Evolutionary conservation across 1,140 invertebrate genomes (phyloP).

Genomic region (Drosophila arawakana): DNA sequence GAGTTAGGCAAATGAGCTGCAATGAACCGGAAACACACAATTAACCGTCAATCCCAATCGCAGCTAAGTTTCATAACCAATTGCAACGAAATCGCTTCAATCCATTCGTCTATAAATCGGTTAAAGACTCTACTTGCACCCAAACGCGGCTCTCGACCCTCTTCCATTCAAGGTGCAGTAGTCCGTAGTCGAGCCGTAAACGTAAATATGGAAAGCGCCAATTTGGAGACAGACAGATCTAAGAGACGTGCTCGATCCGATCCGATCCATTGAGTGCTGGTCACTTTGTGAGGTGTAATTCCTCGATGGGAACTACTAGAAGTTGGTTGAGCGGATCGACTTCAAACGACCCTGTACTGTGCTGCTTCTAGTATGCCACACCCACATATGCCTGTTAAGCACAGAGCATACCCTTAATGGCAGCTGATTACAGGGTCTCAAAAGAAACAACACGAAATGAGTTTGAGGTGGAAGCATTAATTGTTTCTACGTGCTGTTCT

Average conservation of each 20-base stretch:
- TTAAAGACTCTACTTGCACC: conserved; percentile 17
- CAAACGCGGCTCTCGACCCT: not conserved
- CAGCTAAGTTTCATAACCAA: conserved; percentile 65
- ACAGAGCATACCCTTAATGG: no score
- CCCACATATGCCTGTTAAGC: no score
- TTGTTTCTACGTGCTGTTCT: conserved; percentile 74
- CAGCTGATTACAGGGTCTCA: not conserved
- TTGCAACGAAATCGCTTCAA: conserved; percentile 53
- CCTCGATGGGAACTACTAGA: conserved; percentile 51
- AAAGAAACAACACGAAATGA: not conserved
- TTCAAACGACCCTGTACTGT: no score
- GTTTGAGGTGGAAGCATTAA: conserved; percentile 53
- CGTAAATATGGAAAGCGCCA: conserved; percentile 71
- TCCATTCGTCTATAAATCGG: conserved; percentile 33
- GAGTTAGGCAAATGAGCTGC: conserved; percentile 67
- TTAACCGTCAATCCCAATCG: conserved; percentile 49
- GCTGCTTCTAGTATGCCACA: no score
- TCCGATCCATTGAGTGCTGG: conserved; percentile 66
- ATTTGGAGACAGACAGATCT: conserved; percentile 16
- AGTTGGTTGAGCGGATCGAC: not conserved
- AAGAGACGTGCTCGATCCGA: conserved; percentile 60
- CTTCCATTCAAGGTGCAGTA: conserved; percentile 46
- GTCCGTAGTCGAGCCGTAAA: conserved; percentile 44
- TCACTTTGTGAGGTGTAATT: conserved; percentile 70
- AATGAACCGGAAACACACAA: conserved; percentile 80